These are phyloP conservation scores for Lymantria monacha DNA, from an alignment of 2,888 invertebrate genomes.

Conservation along the genomic window DNA sequence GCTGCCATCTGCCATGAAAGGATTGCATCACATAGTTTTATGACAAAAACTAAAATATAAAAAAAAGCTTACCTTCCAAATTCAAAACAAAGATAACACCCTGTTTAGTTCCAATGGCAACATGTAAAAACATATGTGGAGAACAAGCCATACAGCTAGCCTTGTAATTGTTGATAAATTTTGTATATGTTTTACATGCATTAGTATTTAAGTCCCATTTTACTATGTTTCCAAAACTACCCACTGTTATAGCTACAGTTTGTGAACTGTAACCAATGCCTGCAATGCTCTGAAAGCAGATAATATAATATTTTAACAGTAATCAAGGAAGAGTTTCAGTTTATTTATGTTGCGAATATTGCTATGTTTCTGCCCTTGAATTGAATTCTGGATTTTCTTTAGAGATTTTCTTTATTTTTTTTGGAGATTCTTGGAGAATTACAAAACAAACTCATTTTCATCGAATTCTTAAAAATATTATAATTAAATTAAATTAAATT, in stretches of 20 bases:
- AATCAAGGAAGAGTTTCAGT: too few relatives aligned
- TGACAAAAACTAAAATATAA: too few relatives aligned
- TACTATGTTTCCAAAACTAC: constrained; percentile 67
- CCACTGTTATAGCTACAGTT: constrained; percentile 70
- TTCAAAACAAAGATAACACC: constrained; percentile 69
- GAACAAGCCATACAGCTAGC: constrained; percentile 64
- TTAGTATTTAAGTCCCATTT: constrained; percentile 80
- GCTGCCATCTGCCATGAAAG: too few relatives aligned
- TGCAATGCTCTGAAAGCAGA: constrained; percentile 53
- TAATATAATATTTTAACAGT: neutral
- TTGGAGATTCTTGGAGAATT: too few relatives aligned
- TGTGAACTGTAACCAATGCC: constrained; percentile 74
- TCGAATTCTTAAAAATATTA: too few relatives aligned
- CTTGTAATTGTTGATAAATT: constrained; percentile 52
- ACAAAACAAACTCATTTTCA: too few relatives aligned
- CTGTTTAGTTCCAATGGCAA: constrained; percentile 74
- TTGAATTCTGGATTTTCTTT: too few relatives aligned
- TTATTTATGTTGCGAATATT: too few relatives aligned
- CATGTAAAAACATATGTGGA: constrained; percentile 52
- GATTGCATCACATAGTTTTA: too few relatives aligned
- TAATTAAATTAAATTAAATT: too few relatives aligned
- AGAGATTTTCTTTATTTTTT: too few relatives aligned
- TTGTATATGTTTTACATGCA: constrained; percentile 57
- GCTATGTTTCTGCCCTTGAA: too few relatives aligned
- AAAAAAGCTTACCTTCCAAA: constrained; percentile 47